These are phyloP conservation scores for Trematomus loennbergii DNA, from an alignment of 2,113 vertebrate genomes.

Conservation along the genomic window DNA sequence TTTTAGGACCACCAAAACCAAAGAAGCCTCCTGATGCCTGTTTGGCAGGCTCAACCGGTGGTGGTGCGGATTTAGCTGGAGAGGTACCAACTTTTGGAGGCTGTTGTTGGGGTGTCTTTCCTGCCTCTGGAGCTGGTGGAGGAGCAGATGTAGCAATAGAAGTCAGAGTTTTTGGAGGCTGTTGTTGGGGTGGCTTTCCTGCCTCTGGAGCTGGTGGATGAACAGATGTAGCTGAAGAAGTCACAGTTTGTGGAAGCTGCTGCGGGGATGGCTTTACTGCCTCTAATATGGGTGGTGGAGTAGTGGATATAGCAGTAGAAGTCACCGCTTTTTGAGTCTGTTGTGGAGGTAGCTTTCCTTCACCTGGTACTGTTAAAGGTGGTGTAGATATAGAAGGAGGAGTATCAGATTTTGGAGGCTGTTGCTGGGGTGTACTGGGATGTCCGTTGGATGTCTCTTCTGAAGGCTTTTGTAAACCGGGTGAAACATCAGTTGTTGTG, in stretches of 20 bases:
- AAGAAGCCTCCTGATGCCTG: constrained; percentile 87
- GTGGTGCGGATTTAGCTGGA: constrained; percentile 75
- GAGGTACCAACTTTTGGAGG: constrained; percentile 67
- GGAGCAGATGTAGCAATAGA: constrained; percentile 70
- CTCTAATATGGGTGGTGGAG: constrained; percentile 33
- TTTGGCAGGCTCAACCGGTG: constrained; percentile 74
- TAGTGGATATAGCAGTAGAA: constrained; percentile 67
- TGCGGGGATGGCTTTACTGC: not conserved
- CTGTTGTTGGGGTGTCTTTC: constrained; percentile 34
- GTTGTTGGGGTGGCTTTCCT: constrained; percentile 15
- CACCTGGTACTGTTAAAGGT: no score
- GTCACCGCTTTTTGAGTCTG: not conserved
- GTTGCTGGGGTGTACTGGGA: constrained; percentile 48
- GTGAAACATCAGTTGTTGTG: constrained; percentile 33
- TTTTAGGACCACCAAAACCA: constrained; percentile 76
- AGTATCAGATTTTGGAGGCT: constrained; percentile 59
- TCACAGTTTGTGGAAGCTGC: constrained; percentile 68
- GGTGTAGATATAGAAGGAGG: no score
- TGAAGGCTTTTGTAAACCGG: constrained; percentile 40
- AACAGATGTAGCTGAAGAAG: constrained; percentile 60
- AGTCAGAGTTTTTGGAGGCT: constrained; percentile 67
- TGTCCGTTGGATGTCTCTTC: constrained; percentile 56
- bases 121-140: constrained; percentile 16
- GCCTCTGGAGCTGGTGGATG: constrained; percentile 38
- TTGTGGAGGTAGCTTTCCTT: no score